Evolutionary conservation across 2,888 invertebrate genomes (phyloP).

Genomic region (Agrilus cyanescens): DNA sequence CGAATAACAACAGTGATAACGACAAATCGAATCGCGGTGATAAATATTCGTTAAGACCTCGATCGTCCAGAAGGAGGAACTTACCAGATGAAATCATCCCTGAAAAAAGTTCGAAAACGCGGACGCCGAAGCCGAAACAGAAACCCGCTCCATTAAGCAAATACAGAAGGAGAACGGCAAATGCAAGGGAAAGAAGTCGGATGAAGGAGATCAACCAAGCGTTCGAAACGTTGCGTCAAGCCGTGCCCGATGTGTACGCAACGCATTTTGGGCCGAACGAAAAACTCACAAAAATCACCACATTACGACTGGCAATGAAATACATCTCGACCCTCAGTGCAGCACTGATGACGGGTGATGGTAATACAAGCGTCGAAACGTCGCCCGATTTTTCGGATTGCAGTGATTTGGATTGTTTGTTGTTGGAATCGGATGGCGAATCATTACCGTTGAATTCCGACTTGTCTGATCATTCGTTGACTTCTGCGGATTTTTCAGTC

Average conservation of each 20-base stretch:
- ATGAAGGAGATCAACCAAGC: constrained; percentile 60
- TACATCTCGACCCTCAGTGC: constrained; percentile 44
- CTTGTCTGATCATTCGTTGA: constrained; percentile 31
- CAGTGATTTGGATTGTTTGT: constrained; percentile 24
- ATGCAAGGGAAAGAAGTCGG: constrained; percentile 51
- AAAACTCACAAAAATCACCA: constrained; percentile 56
- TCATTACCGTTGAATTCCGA: constrained; percentile 30
- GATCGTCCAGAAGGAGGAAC: constrained; percentile 24
- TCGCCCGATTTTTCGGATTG: constrained; percentile 28
- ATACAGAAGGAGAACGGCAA: constrained; percentile 56
- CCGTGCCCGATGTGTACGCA: constrained; percentile 39
- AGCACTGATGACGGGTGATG: constrained; percentile 25
- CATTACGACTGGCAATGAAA: constrained; percentile 52
- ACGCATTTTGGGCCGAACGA: constrained; percentile 35
- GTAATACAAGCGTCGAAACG: constrained; percentile 7
- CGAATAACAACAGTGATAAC: constrained; percentile 30
- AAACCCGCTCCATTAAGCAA: constrained; percentile 48
- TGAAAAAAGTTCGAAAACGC: constrained; percentile 9
- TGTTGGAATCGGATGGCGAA: constrained; percentile 28
- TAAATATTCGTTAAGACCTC: constrained; percentile 34
- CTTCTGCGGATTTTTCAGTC: constrained; percentile 30
- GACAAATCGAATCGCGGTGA: constrained; percentile 25
- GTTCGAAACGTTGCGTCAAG: constrained; percentile 48
- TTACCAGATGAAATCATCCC: constrained; percentile 10
- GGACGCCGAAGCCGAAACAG: constrained; percentile 26